Percentiles rank a stretch among this genome's conserved stretches.
These are phyloP conservation scores for Pseudochirops cupreus DNA, from an alignment of 2,797 vertebrate species.

Conservation along the genomic window DNA sequence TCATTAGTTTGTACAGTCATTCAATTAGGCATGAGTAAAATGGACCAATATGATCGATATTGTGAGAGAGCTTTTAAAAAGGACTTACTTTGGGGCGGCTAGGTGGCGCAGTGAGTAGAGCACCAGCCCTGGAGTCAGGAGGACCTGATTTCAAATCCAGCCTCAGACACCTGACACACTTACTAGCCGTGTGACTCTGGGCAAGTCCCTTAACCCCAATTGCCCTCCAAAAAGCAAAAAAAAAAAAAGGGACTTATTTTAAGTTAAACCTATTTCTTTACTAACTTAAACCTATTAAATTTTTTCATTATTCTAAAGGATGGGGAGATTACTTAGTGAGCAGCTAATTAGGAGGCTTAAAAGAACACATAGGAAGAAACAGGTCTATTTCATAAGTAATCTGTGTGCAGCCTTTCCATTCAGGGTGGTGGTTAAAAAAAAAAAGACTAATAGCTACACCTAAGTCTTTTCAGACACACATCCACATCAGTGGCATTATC, in stretches of 20 bases:
- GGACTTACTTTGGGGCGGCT: neutral
- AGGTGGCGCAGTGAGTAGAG: no score
- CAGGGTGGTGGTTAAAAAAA: neutral
- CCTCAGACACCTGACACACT: no score
- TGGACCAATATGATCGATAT: neutral
- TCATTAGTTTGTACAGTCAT: slow-evolving; percentile 22
- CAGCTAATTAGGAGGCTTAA: neutral
- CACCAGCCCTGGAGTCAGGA: no score
- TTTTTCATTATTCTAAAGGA: neutral
- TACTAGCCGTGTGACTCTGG: no score
- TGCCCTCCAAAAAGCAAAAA: no score
- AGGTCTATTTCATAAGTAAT: neutral
- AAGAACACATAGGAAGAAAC: neutral
- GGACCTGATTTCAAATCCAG: no score
- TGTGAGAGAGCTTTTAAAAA: slow-evolving; percentile 14
- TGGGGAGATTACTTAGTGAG: neutral
- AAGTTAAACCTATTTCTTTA: neutral
- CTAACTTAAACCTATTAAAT: neutral
- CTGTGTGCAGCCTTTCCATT: neutral
- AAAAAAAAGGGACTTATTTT: neutral
- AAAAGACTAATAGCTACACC: neutral
- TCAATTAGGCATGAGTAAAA: slow-evolving; percentile 17
- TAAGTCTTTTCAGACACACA: neutral
- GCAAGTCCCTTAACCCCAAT: no score
- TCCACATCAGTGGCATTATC: neutral